phyloP scores from a whole-genome alignment of 2,797 vertebrate species.

The Siniperca undulata region DNA sequence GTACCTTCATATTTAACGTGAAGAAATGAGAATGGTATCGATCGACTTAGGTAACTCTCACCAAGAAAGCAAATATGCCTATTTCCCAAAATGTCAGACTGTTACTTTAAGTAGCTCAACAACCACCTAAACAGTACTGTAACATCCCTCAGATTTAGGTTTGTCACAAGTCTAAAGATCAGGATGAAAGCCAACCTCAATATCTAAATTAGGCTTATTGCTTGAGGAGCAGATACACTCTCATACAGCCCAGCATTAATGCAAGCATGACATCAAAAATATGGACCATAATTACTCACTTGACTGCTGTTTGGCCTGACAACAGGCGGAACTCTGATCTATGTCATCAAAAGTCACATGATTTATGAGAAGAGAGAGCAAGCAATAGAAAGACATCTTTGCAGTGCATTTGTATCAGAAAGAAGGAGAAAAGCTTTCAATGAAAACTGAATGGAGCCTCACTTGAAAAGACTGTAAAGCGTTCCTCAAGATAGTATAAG shows the following conservation, averaged over 20 bases:
- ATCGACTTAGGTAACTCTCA: neutral
- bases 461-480: constrained; percentile 20
- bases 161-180: constrained; percentile 26
- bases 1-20: neutral
- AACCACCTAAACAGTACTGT: neutral
- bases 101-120: constrained; percentile 27
- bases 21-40: neutral
- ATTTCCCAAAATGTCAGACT: constrained; percentile 26
- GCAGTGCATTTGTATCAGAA: constrained; percentile 77
- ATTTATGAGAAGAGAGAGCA: constrained; percentile 77
- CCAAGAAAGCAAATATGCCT: neutral
- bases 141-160: constrained; percentile 20
- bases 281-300: constrained; percentile 7
- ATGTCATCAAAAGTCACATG: constrained; percentile 23
- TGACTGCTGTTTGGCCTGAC: constrained; percentile 34
- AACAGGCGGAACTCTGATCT: constrained; percentile 25
- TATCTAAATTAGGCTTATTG: constrained; percentile 82
- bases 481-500: constrained; percentile 26
- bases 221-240: constrained; percentile 75
- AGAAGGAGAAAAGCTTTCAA: constrained; percentile 58
- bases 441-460: constrained; percentile 37
- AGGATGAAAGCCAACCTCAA: constrained; percentile 36
- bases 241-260: constrained; percentile 41
- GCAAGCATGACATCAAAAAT: constrained; percentile 40
- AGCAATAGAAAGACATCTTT: constrained; percentile 80